Evolutionary conservation across 2,888 invertebrate genomes (phyloP).

Genomic region (Esperia sulphurella): DNA sequence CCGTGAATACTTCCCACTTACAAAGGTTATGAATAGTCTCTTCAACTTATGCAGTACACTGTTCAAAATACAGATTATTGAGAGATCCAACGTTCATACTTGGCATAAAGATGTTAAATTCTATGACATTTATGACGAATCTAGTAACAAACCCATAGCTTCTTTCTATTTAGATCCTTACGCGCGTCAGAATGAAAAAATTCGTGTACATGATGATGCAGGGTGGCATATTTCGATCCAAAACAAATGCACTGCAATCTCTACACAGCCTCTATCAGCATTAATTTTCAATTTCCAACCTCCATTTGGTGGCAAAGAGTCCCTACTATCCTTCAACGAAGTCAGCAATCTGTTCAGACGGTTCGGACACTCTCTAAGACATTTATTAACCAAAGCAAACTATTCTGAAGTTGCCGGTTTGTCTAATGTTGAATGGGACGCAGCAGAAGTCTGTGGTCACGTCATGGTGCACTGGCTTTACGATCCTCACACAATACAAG

Average conservation of each 20-base stretch:
- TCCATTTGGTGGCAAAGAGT: constrained; percentile 81
- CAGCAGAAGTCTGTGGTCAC: constrained; percentile 89
- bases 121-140: constrained; percentile 87
- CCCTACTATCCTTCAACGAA: constrained; percentile 87
- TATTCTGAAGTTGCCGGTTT: constrained; percentile 92
- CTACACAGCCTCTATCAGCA: constrained; percentile 86
- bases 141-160: constrained; percentile 82
- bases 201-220: constrained; percentile 77
- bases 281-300: constrained; percentile 91
- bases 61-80: constrained; percentile 88
- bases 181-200: constrained; percentile 82
- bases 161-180: constrained; percentile 93
- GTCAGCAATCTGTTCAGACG: constrained; percentile 87
- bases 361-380: constrained; percentile 93
- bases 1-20: constrained; percentile 90
- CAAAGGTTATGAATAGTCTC: constrained; percentile 87
- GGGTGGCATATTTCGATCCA: constrained; percentile 90
- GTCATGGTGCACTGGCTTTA: constrained; percentile 91
- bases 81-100: constrained; percentile 81
- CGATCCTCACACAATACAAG: constrained; percentile 78
- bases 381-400: constrained; percentile 88
- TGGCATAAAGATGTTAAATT: constrained; percentile 94
- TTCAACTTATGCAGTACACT: constrained; percentile 87
- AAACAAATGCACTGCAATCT: constrained; percentile 82
- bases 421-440: constrained; percentile 96